phyloP scores from a whole-genome alignment of 92 coral and sea anemone genomes.

The Phymanthus crucifer region DNA sequence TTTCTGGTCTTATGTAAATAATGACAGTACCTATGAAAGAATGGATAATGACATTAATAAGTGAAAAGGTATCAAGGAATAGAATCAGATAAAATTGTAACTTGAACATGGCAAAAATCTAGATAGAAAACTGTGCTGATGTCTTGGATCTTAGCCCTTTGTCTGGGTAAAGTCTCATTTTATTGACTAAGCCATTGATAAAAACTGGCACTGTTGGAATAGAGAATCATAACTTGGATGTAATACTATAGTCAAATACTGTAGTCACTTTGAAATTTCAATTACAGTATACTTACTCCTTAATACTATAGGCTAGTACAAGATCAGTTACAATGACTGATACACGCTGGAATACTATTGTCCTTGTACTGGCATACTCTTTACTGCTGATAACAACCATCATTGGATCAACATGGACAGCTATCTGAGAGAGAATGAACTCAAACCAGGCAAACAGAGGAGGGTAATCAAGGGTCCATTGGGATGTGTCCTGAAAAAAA shows the following conservation, averaged over 20 bases:
- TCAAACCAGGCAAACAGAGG: slow-evolving; percentile 99
- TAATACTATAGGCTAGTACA: slow-evolving; percentile 72
- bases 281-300: slow-evolving; percentile 76
- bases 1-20: slow-evolving; percentile 53
- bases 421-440: slow-evolving; percentile 84
- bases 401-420: slow-evolving; percentile 71
- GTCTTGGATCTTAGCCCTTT: too few species aligned
- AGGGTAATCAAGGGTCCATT: slow-evolving; percentile 99
- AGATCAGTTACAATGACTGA: slow-evolving; percentile 88
- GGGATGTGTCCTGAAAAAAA: slow-evolving; percentile 76
- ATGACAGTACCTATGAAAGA: slow-evolving; percentile 60
- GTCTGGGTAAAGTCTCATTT: too few species aligned
- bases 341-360: slow-evolving; percentile 87
- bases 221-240: not conserved
- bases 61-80: too few species aligned
- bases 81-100: too few species aligned
- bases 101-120: too few species aligned
- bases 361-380: slow-evolving; percentile 67
- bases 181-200: too few species aligned
- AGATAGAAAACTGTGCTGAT: too few species aligned
- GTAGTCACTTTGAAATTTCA: not conserved
- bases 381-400: slow-evolving; percentile 83
- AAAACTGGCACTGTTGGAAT: not conserved
- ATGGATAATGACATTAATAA: not conserved
- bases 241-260: not conserved